A percentile compares a stretch with the other conserved stretches of the same genome.
These are phyloP conservation scores for Coelogynopora nodosa DNA, from an alignment of 2,888 invertebrate genomes.

Conservation along the genomic window DNA sequence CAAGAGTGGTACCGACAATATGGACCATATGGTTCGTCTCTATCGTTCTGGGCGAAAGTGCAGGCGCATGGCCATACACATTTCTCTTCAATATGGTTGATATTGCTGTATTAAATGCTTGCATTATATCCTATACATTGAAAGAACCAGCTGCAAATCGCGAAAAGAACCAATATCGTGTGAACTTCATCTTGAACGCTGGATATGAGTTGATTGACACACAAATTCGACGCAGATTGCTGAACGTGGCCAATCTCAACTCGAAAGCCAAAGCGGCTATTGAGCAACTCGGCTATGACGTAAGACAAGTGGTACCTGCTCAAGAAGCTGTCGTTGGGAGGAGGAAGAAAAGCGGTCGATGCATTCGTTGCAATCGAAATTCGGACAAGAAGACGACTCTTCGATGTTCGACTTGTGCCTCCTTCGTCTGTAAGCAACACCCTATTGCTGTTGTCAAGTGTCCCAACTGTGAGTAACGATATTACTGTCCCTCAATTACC, in stretches of 20 bases:
- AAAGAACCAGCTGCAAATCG: constrained; percentile 15
- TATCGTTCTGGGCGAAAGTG: neutral
- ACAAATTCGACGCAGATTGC: neutral
- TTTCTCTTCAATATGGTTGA: too few relatives aligned
- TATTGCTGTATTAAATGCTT: constrained; percentile 3
- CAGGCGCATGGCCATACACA: neutral
- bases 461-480: neutral
- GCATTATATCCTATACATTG: neutral
- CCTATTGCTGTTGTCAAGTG: neutral
- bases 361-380: constrained; percentile 4
- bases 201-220: constrained; percentile 8
- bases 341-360: constrained; percentile 9
- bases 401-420: neutral
- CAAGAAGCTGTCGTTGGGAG: neutral
- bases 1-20: too few relatives aligned
- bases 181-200: neutral
- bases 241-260: neutral
- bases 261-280: neutral
- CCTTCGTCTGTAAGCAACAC: neutral
- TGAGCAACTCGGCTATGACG: neutral
- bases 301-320: neutral
- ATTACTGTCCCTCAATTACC: too few relatives aligned
- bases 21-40: too few relatives aligned
- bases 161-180: constrained; percentile 4
- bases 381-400: neutral